Conservation (phyloP, 2,113 vertebrate species). For the Anguilla rostrata region DNA sequence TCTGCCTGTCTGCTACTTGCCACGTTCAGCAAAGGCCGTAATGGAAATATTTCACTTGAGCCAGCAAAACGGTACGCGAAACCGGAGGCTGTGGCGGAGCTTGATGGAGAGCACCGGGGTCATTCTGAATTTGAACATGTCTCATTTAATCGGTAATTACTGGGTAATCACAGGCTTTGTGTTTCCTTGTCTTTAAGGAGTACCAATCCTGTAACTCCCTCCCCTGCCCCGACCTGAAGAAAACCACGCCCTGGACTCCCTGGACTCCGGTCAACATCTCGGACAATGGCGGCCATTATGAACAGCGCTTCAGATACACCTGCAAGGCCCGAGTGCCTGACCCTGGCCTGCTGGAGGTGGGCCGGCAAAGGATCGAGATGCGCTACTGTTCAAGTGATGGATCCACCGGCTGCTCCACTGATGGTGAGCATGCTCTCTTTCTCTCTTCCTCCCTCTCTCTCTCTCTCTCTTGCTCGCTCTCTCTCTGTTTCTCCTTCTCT, state of each 20-base stretch:
- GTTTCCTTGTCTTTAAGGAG: constrained; percentile 68
- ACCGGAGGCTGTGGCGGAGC: constrained; percentile 8
- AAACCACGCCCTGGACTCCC: constrained; percentile 95
- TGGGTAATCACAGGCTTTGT: background rate
- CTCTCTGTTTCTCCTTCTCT: background rate
- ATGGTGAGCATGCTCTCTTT: constrained; percentile 73
- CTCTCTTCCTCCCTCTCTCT: constrained; percentile 10
- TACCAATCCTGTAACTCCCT: constrained; percentile 92
- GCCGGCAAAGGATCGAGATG: constrained; percentile 94
- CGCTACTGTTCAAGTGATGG: constrained; percentile 94
- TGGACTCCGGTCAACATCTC: constrained; percentile 97
- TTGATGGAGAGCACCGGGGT: background rate
- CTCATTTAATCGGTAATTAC: background rate
- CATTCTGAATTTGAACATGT: constrained; percentile 18
- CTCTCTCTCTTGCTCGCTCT: background rate
- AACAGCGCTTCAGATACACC: constrained; percentile 93
- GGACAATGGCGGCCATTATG: constrained; percentile 92
- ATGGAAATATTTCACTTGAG: constrained; percentile 45
- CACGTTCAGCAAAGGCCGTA: constrained; percentile 52
- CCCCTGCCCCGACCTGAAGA: constrained; percentile 90
- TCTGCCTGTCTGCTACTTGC: constrained; percentile 48
- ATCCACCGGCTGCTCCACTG: constrained; percentile 88
- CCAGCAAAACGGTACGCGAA: constrained; percentile 27
- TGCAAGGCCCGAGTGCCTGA: constrained; percentile 91
- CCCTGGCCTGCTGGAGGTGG: constrained; percentile 85